Evolutionary conservation across 2,797 vertebrate genomes (phyloP).

Genomic region (Chloroceryle amazona): DNA sequence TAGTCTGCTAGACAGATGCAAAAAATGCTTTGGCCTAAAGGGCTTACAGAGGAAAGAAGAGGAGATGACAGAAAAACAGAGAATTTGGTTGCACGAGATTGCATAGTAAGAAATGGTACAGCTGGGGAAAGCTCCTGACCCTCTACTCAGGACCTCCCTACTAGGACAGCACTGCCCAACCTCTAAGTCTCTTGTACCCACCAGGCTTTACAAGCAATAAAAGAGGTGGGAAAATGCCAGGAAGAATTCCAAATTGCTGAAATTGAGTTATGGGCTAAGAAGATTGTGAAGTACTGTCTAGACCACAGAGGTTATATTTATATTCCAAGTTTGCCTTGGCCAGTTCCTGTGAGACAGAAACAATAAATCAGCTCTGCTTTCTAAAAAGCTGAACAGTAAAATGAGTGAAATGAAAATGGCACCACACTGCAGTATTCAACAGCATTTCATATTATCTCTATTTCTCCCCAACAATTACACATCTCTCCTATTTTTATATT

Average conservation of each 20-base stretch:
- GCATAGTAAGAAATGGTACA: not conserved
- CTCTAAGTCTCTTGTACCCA: not conserved
- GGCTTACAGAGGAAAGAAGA: not conserved
- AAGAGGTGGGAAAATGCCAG: not conserved
- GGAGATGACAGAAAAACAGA: not conserved
- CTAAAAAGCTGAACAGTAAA: slow-evolving; percentile 14
- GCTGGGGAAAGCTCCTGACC: not conserved
- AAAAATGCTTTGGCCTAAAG: not conserved
- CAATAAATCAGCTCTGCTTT: slow-evolving; percentile 32
- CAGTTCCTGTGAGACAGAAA: slow-evolving; percentile 25
- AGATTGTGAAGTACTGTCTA: not conserved
- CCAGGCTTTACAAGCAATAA: not conserved
- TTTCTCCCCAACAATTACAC: not conserved
- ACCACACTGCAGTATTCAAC: not conserved
- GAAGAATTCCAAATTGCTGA: not conserved
- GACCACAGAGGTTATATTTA: slow-evolving; percentile 38
- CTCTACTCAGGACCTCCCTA: not conserved
- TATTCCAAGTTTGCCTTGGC: slow-evolving; percentile 54
- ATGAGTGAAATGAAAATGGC: slow-evolving; percentile 6
- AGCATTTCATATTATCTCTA: not conserved
- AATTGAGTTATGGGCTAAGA: not conserved
- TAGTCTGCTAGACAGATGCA: not conserved
- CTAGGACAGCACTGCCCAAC: not conserved
- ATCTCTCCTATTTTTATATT: not conserved
- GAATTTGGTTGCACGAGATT: not conserved